Evolutionary conservation across 2,888 invertebrate species (phyloP).

Genomic region (Drosophila pegasa): DNA sequence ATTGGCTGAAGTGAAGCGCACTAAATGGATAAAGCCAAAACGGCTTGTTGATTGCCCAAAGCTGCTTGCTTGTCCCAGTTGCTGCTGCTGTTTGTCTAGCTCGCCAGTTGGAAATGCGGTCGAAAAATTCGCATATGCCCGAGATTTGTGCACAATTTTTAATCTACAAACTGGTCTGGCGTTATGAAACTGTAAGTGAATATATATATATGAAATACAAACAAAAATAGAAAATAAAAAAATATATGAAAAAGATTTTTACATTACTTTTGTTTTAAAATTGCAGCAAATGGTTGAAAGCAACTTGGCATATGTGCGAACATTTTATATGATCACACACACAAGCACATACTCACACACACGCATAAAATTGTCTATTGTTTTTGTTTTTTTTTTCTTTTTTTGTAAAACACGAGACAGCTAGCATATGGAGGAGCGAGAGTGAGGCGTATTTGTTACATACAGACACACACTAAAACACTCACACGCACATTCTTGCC

Average conservation of each 20-base stretch:
- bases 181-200: slow-evolving; percentile 31
- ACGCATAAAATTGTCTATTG: slow-evolving; percentile 49
- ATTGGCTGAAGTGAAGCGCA: slow-evolving; percentile 12
- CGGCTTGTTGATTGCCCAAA: slow-evolving; percentile 29
- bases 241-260: slow-evolving; percentile 51
- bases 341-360: slow-evolving; percentile 12
- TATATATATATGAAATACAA: not conserved
- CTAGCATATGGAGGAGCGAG: slow-evolving; percentile 49
- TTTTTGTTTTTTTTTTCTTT: slow-evolving; percentile 16
- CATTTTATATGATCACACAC: slow-evolving; percentile 53
- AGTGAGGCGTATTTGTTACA: slow-evolving; percentile 47
- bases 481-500: not conserved
- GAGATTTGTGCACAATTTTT: slow-evolving; percentile 40
- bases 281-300: slow-evolving; percentile 65
- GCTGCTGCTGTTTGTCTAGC: not conserved
- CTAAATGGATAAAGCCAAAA: slow-evolving; percentile 14
- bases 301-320: slow-evolving; percentile 67
- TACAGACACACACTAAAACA: not conserved
- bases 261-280: slow-evolving; percentile 69
- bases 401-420: slow-evolving; percentile 44
- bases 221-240: not conserved
- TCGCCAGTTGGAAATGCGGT: slow-evolving; percentile 20
- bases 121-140: slow-evolving; percentile 14
- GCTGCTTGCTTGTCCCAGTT: slow-evolving; percentile 32
- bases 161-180: slow-evolving; percentile 43